Base-by-base conservation (phyloP, 2,797 vertebrate genomes). In the Tapirus indicus region DNA sequence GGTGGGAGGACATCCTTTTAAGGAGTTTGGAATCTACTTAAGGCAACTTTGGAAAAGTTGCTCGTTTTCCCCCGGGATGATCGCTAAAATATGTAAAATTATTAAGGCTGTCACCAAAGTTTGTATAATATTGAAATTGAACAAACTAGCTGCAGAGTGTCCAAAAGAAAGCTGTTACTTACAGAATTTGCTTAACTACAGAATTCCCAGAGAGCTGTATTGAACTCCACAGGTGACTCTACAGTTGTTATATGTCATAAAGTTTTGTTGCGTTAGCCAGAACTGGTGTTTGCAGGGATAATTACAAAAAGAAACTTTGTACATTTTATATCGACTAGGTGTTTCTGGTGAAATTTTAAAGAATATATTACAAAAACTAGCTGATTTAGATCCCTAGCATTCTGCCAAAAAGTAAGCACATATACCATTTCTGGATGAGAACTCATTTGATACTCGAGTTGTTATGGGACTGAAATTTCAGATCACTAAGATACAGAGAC, bases 401-500 rank as follows among this genome's bases (percentile, higher is more conserved):
- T 89, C 38, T 96, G 17, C 1, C 2, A 88, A 96, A 78, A 91
- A 69, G 27, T 18, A 88, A 72, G 6, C 5, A 85, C 21, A 47
- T 62, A 79, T 83, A 58, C 25, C 60, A 74, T 89, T 86, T 91
- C 32, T 93, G 23, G 56, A 35, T 16, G 25, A 97, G 49, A 94
- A 0, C 12, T 93, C 92, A 93, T 14, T 35, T 94, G n/a, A 78
- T 75, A 74, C 23, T 78, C 79, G 49, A 94, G 89, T 89, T 91
- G 20, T 27, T 92, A 38, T 75, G 64, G 41, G 25, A 86, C 38
- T 6, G 16, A 94, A 83, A 89, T 88, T 89, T 85, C 69, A 87
- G 54, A 85, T 94, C 56, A 85, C 47, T 90, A 89, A 96, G 60
- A 90, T 80, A 90, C 13, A 66, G n/a, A 95, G 6, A 54, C 49